These are phyloP conservation scores for Okapia johnstoni DNA, from an alignment of 2,113 vertebrate species.

Conservation along the genomic window DNA sequence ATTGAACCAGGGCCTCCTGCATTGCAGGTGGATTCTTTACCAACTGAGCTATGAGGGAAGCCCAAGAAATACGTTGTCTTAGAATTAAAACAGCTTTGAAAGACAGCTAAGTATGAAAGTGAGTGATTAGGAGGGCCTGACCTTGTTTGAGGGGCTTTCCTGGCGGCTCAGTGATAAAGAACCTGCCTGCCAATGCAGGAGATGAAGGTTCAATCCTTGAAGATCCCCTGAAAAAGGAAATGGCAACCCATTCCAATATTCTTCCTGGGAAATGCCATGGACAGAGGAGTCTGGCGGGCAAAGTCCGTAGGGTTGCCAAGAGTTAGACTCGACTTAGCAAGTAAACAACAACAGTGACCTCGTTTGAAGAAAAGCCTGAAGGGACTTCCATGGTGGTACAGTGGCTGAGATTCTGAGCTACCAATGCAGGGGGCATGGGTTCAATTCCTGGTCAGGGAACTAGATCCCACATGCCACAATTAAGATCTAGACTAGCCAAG, in stretches of 20 bases:
- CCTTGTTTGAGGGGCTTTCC: background rate
- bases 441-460: background rate
- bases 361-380: background rate
- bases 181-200: background rate
- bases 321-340: background rate
- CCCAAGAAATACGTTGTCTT: background rate
- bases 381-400: background rate
- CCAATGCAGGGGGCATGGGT: background rate
- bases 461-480: background rate
- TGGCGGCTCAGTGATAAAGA: background rate
- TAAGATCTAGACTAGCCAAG: background rate
- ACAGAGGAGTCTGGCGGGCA: background rate
- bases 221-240: background rate
- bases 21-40: background rate
- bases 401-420: background rate
- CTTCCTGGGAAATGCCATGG: background rate
- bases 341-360: background rate
- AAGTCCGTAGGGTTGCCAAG: background rate
- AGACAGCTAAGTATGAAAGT: background rate
- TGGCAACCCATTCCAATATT: background rate
- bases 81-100: background rate
- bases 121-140: background rate
- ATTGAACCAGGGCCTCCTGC: fast-evolving
- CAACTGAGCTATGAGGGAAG: background rate
- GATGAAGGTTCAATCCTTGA: background rate